These are phyloP conservation scores for Urocynchramus pylzowi DNA, from an alignment of 2,113 vertebrate species.

Conservation along the genomic window DNA sequence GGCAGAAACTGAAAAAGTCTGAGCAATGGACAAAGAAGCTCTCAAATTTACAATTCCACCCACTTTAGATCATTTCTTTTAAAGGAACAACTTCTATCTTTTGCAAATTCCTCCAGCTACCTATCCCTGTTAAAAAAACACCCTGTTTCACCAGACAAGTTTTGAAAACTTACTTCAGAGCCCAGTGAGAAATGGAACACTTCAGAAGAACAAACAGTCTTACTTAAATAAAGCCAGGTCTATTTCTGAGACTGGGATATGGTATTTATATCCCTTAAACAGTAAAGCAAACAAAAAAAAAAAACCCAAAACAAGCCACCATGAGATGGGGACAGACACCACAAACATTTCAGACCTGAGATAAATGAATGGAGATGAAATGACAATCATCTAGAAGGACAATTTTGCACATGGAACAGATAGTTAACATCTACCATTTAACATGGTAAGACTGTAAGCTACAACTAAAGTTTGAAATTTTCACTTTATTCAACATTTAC, in stretches of 20 bases:
- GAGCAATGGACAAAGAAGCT: background rate
- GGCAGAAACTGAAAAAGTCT: background rate
- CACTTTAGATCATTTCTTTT: background rate
- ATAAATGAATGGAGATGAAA: background rate
- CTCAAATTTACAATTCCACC: background rate
- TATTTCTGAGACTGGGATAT: background rate
- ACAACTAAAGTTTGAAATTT: background rate
- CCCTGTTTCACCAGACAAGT: background rate
- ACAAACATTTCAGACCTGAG: background rate
- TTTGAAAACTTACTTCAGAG: background rate
- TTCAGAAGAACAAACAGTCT: background rate
- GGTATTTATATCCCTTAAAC: background rate
- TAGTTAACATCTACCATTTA: background rate
- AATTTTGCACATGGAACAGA: background rate
- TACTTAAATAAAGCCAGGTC: background rate
- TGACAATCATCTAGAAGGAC: background rate
- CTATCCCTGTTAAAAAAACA: background rate
- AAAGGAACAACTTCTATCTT: background rate
- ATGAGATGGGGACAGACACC: background rate
- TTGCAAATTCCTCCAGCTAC: background rate
- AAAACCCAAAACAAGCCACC: background rate
- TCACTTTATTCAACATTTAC: background rate
- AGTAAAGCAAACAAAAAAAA: background rate
- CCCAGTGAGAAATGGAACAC: background rate
- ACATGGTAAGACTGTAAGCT: background rate